A percentile compares a stretch with the other conserved stretches of the same genome.
Conservation (phyloP, 2,113 vertebrate species). For the Felis catus region DNA sequence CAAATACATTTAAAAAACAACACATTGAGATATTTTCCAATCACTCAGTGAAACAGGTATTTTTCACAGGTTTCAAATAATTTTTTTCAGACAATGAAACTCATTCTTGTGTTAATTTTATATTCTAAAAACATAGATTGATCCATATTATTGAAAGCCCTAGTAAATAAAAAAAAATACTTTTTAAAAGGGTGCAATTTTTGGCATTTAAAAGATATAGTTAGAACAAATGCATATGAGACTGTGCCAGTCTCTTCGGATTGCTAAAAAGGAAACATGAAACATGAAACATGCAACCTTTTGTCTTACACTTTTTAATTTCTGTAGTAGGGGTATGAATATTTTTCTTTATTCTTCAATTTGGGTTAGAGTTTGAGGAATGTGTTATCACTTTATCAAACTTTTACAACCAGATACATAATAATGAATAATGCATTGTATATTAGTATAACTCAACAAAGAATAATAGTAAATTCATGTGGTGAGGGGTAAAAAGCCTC, state of each 20-base stretch:
- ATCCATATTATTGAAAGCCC: neutral
- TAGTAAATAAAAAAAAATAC: neutral
- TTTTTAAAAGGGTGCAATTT: neutral
- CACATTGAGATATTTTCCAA: neutral
- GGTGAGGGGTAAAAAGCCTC: neutral
- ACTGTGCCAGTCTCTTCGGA: neutral
- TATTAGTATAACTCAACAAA: neutral
- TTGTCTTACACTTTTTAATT: neutral
- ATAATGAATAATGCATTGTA: neutral
- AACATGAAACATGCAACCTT: neutral
- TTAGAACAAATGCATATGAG: neutral
- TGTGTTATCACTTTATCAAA: neutral
- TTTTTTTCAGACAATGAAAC: neutral
- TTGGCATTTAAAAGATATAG: neutral
- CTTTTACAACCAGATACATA: neutral
- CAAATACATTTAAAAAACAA: neutral
- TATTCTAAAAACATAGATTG: neutral
- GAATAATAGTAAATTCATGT: neutral
- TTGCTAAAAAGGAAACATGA: neutral
- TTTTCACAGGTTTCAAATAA: neutral
- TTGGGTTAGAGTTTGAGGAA: neutral
- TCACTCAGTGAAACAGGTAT: neutral
- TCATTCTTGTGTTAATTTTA: neutral
- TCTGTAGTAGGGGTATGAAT: neutral
- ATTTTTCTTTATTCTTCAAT: neutral